Conservation (phyloP, 2,888 invertebrate species). For the Sussaba pulchella region DNA sequence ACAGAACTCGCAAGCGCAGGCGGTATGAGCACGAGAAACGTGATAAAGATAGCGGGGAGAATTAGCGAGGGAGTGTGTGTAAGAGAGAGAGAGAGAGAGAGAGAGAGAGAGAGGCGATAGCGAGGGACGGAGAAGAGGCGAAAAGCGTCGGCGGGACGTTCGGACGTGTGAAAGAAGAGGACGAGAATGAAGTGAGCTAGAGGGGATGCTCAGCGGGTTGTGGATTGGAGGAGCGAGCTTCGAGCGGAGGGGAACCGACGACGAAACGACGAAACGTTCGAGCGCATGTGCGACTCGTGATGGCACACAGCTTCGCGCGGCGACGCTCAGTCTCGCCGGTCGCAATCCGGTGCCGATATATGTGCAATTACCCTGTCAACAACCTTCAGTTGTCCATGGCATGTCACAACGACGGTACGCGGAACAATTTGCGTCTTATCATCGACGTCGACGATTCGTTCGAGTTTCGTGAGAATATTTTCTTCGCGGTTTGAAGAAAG, state of each 20-base stretch:
- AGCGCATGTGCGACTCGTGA: constrained; percentile 77
- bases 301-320: constrained; percentile 76
- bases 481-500: not conserved
- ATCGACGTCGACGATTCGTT: too few species aligned
- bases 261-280: constrained; percentile 60
- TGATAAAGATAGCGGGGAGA: not conserved
- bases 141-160: not conserved
- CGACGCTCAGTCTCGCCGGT: constrained; percentile 82
- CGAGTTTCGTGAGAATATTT: not conserved
- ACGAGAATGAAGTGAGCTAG: constrained; percentile 18
- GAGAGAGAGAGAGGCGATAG: too few species aligned
- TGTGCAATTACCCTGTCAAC: constrained; percentile 79
- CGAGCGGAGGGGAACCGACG: constrained; percentile 64
- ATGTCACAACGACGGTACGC: not conserved
- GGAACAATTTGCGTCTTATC: not conserved
- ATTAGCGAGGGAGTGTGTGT: not conserved
- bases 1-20: constrained; percentile 13
- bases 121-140: not conserved
- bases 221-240: constrained; percentile 56
- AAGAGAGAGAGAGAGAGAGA: constrained; percentile 3
- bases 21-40: constrained; percentile 1
- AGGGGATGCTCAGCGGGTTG: constrained; percentile 42
- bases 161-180: constrained; percentile 28
- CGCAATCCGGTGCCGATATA: constrained; percentile 81
- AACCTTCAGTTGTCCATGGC: not conserved